Evolutionary conservation across 2,888 invertebrate species (phyloP), one percentile per base, ranked within the genome.

Genomic region (Caenorhabditis sulstoni): DNA sequence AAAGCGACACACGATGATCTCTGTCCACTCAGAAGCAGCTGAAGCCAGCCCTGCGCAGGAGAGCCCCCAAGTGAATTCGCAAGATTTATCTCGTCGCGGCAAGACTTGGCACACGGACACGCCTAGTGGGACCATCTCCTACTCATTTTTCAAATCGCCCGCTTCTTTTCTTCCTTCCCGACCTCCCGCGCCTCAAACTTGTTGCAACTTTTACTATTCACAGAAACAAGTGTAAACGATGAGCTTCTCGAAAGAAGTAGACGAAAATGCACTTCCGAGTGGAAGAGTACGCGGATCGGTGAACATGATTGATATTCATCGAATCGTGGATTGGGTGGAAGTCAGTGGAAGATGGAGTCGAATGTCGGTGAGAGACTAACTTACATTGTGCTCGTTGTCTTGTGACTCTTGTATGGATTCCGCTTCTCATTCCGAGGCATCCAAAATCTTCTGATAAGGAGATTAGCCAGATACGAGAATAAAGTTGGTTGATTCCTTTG

Each of bases 261-360:
- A n/a, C n/a, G 68, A 7, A 29, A 7, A 62, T 5, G 18, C 62
- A 11, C 50, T 55, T 2, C 68, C 70, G n/a, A 47, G 62, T 20
- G 74, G 74, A 47, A 45, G 78, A 67, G 79, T 79, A 20, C 73
- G 79, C 16, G 79, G 79, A 11, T 73, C 73, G n/a, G 73, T 79
- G 37, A 79, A 79, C 20, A 79, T 79, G 79, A 47, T 74, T 49
- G 83, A 83, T 49, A 70, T 86, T 45, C 64, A 81, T 18, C 57
- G 80, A 44, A 71, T 74, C 47, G 82, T 82, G 39, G 86, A 86
- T n/a, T 86, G 86, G 86, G 79, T 84, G 9, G 79, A 81, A 68
- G 85, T 87, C 52, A 84, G 83, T n/a, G 85, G 83, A 55, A 73
- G 77, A 58, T 87, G 86, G 86, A 87, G 85, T 18, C 79, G 87